These are phyloP conservation scores for Caradrina kadenii DNA, from an alignment of 2,888 invertebrate genomes.

Conservation along the genomic window DNA sequence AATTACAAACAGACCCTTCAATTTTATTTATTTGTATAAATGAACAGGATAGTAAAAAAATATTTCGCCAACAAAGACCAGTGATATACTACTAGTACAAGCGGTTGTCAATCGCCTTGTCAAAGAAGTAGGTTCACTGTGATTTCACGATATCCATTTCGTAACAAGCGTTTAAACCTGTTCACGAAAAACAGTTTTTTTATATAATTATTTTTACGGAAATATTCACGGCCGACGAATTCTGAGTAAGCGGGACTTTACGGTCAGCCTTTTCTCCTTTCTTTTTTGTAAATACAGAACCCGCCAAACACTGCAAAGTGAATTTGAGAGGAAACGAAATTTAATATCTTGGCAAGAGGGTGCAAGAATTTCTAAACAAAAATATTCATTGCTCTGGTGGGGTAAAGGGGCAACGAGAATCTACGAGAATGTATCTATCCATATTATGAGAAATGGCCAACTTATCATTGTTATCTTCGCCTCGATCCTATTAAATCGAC, in stretches of 20 bases:
- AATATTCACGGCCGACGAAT: constrained; percentile 61
- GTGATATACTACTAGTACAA: constrained; percentile 16
- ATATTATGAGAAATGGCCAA: constrained; percentile 34
- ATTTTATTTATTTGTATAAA: too few species aligned
- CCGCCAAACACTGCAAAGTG: constrained; percentile 35
- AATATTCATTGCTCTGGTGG: constrained; percentile 29
- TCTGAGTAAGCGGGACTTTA: constrained; percentile 33
- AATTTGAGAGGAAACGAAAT: constrained; percentile 43
- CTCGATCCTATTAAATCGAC: constrained; percentile 49
- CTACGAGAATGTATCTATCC: constrained; percentile 10
- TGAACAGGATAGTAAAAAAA: constrained; percentile 2
- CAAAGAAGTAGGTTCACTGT: constrained; percentile 60
- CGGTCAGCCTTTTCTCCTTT: constrained; percentile 30
- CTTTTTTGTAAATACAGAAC: constrained; percentile 39
- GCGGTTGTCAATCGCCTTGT: constrained; percentile 45
- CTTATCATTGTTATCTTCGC: constrained; percentile 49
- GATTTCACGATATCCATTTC: constrained; percentile 82
- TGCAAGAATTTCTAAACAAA: constrained; percentile 37
- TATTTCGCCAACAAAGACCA: constrained; percentile 26
- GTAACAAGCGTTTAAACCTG: constrained; percentile 72
- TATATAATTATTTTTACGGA: constrained; percentile 56
- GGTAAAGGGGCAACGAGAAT: constrained; percentile 11
- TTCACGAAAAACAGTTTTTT: constrained; percentile 57
- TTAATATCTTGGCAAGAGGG: constrained; percentile 26
- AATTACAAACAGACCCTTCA: too few species aligned